A percentile compares a stretch with the other conserved stretches of the same genome.
Conservation (phyloP, 2,888 invertebrate genomes). For the Phymatocera aterrima region DNA sequence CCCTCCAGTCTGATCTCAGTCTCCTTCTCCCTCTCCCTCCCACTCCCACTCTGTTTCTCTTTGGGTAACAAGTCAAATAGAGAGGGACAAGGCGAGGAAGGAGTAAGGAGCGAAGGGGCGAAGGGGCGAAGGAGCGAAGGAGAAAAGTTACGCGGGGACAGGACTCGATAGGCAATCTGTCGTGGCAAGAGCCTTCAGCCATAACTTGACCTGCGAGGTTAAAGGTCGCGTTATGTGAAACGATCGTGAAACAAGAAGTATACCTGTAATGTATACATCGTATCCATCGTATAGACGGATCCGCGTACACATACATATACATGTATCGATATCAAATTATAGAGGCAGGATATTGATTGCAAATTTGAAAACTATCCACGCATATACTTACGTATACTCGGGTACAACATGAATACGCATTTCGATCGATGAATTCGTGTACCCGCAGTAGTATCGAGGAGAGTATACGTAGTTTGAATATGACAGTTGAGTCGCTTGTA, state of each 20-base stretch:
- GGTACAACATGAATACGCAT: too few species aligned
- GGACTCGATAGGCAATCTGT: neutral
- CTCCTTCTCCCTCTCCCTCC: neutral
- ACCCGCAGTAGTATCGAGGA: too few species aligned
- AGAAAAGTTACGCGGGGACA: constrained; percentile 4
- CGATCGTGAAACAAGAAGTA: neutral
- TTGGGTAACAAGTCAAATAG: neutral
- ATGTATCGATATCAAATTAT: too few species aligned
- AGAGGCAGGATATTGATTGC: too few species aligned
- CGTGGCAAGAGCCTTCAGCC: constrained; percentile 10
- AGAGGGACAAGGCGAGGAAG: neutral
- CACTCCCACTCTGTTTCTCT: neutral
- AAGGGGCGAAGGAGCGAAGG: neutral
- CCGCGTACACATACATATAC: too few species aligned
- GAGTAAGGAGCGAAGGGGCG: neutral
- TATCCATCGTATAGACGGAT: too few species aligned
- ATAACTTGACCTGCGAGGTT: neutral
- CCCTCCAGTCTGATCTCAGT: neutral
- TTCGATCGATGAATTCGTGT: too few species aligned
- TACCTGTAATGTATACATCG: neutral
- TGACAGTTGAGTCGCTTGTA: too few species aligned
- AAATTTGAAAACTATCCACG: too few species aligned
- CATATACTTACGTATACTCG: too few species aligned
- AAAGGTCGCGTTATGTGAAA: constrained; percentile 10
- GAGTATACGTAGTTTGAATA: too few species aligned